phyloP scores from a whole-genome alignment of 1,140 invertebrate genomes.

The Thaumetopoea pityocampa region DNA sequence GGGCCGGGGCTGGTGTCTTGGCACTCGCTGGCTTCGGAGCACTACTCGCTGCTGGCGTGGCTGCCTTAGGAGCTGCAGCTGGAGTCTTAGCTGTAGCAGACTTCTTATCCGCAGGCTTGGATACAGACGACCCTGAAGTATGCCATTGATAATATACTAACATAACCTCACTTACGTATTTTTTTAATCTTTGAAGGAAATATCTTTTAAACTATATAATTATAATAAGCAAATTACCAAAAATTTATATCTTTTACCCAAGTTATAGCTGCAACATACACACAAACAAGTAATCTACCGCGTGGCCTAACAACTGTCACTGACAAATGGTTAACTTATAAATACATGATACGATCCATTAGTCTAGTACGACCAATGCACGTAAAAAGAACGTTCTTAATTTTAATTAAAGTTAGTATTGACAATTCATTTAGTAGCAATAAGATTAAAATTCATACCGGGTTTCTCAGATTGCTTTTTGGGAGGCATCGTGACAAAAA shows the following conservation, averaged over 20 bases:
- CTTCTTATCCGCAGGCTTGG: constrained; percentile 81
- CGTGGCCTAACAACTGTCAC: constrained; percentile 42
- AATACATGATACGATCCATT: neutral
- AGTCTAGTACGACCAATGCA: neutral
- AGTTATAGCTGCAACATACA: no score
- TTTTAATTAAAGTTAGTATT: neutral
- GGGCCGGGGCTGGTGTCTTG: constrained; percentile 65
- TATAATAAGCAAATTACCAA: no score
- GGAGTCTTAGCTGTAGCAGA: constrained; percentile 76
- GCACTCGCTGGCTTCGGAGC: constrained; percentile 77
- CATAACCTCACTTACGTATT: constrained; percentile 19
- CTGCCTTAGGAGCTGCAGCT: constrained; percentile 60
- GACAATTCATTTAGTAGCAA: constrained; percentile 4
- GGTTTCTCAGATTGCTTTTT: constrained; percentile 74
- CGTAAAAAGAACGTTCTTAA: neutral
- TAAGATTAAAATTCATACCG: constrained; percentile 38
- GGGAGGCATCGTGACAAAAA: constrained; percentile 74
- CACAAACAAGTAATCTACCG: constrained; percentile 40
- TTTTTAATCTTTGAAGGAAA: no score
- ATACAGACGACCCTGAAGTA: constrained; percentile 40
- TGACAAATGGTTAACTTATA: neutral
- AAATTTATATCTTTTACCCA: no score
- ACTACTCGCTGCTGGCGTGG: constrained; percentile 28
- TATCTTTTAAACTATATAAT: no score
- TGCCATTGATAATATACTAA: constrained; percentile 11